Base-by-base conservation (phyloP, 2,888 invertebrate genomes). In the Hemaris fuciformis region DNA sequence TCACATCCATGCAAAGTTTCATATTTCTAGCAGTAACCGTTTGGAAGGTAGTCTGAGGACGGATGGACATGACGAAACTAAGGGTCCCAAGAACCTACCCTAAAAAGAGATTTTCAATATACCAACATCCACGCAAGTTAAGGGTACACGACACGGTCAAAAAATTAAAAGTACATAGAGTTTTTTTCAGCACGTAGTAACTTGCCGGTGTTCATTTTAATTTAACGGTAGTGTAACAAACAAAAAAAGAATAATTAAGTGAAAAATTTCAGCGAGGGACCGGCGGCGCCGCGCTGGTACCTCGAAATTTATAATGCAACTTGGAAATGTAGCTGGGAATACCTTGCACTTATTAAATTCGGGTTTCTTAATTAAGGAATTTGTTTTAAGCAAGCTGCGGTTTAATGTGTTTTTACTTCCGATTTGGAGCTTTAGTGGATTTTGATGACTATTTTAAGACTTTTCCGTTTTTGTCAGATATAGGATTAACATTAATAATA, bases 231-330 rank as follows among this genome's bases (percentile, higher is more conserved):
- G 66, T 66, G 68, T 69, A 66, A 63, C 67, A 73, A 70, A 71
- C 68, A 67, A 68, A 72, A 78, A 78, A 80, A 76, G 31, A 31
- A 63, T 75, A 76, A 81, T 80, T 78, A 81, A 78, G 74, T 76
- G 72, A 71, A 76, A 76, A 74, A 70, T 71, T 69, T 66, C 59
- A 64, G 43, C 45, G 34, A 53, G 22, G 41, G 41, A 57, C 23
- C 41, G 41, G 2, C 27, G 27, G 27, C 27, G 42, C 58, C 23
- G 58, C 27, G 31, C 38, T 34, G 48, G 31, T 31, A 38, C 31
- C 34, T 22, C 31, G 25, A 58, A 57, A 57, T 61, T 57, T 57
- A 61, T 57, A 57, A 57, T 57, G 57, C 61, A 61, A 38, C 34
- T 61, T 38, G 46, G 31, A 57, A 57, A 45, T 46, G 43, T 43